These are phyloP conservation scores for Drosophila virilis DNA, from an alignment of 1,140 invertebrate genomes.

Conservation along the genomic window DNA sequence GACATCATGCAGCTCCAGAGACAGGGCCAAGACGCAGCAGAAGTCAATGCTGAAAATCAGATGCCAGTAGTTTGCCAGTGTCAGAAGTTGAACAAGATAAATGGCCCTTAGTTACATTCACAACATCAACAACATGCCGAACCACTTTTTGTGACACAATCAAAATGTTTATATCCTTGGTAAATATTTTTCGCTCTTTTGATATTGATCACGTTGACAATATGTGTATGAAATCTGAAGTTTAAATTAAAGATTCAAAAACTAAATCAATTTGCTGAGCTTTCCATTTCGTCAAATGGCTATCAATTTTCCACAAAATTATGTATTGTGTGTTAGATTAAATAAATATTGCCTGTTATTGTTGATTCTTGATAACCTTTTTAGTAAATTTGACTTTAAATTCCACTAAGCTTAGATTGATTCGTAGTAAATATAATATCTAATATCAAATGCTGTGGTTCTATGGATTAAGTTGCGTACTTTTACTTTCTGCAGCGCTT, in stretches of 20 bases:
- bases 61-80: constrained; percentile 73
- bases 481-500: too few relatives aligned
- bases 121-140: constrained; percentile 46
- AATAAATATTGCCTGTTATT: too few relatives aligned
- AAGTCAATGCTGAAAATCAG: constrained; percentile 60
- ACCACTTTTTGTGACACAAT: constrained; percentile 24
- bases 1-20: constrained; percentile 22
- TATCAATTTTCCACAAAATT: too few relatives aligned
- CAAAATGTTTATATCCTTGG: constrained; percentile 37
- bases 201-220: constrained; percentile 3
- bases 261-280: too few relatives aligned
- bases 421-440: too few relatives aligned
- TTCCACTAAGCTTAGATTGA: too few relatives aligned
- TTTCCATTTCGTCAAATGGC: too few relatives aligned
- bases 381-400: too few relatives aligned
- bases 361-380: too few relatives aligned
- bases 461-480: too few relatives aligned
- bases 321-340: too few relatives aligned
- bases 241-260: constrained; percentile 6
- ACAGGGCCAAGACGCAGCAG: constrained; percentile 21
- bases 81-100: constrained; percentile 74
- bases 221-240: constrained; percentile 14
- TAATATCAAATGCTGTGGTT: too few relatives aligned
- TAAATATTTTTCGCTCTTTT: constrained; percentile 7
- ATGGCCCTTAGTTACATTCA: constrained; percentile 66